phyloP scores from a whole-genome alignment of 2,113 vertebrate species.

The human region GRCh38 chr2:167000501-167001000 shows the following conservation, averaged over 20 bases:
- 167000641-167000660: not conserved
- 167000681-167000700: not conserved
- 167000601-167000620: not conserved
- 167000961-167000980: not conserved
- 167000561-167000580: not conserved
- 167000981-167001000: not conserved
- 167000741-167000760: not conserved
- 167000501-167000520: not conserved
- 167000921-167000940: not conserved
- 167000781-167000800: not conserved
- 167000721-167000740: not conserved
- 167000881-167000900: not conserved
- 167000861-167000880: not conserved
- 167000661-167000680: not conserved
- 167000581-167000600: not conserved
- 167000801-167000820: not conserved
- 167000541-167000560: not conserved
- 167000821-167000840: not conserved
- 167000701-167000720: not conserved
- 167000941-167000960: not conserved
- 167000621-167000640: not conserved
- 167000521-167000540: not conserved
- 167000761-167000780: not conserved
- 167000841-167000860: not conserved
- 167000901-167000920: not conserved